Conservation (phyloP, 2,113 vertebrate species). For the Hydrolagus affinis region DNA sequence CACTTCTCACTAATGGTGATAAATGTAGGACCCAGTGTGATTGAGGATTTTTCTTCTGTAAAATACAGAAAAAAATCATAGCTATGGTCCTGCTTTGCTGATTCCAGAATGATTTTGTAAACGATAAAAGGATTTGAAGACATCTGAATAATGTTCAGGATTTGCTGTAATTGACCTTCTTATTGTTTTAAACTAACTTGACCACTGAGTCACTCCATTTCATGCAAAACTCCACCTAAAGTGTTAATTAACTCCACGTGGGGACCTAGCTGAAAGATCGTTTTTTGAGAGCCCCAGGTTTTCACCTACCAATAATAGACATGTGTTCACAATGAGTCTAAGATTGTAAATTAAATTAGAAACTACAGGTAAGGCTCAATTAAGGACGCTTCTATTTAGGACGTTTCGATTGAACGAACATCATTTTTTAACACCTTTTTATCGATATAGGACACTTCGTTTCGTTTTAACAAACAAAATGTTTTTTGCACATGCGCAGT, state of each 20-base stretch:
- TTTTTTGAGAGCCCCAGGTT: not conserved
- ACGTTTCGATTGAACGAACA: too few species aligned
- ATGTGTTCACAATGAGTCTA: not conserved
- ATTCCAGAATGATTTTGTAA: not conserved
- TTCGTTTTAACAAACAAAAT: too few species aligned
- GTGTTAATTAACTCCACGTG: constrained; percentile 1
- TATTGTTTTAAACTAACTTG: not conserved
- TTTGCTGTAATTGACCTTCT: not conserved
- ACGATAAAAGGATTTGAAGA: not conserved
- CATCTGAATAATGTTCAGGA: not conserved
- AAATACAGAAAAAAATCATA: too few species aligned
- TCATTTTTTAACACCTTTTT: too few species aligned
- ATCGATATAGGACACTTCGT: too few species aligned
- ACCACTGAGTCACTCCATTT: not conserved
- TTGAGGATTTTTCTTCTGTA: not conserved
- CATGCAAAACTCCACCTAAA: not conserved
- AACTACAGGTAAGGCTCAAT: too few species aligned
- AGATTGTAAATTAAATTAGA: not conserved
- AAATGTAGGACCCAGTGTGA: not conserved
- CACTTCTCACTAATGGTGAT: not conserved
- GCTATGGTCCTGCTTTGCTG: too few species aligned
- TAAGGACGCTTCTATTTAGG: too few species aligned
- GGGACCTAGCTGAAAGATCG: not conserved
- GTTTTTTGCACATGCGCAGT: too few species aligned
- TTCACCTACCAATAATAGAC: not conserved